A percentile compares a stretch with the other conserved stretches of the same genome.
Evolutionary conservation across 2,113 vertebrate genomes (phyloP).

Genomic region (Sturnus vulgaris): DNA sequence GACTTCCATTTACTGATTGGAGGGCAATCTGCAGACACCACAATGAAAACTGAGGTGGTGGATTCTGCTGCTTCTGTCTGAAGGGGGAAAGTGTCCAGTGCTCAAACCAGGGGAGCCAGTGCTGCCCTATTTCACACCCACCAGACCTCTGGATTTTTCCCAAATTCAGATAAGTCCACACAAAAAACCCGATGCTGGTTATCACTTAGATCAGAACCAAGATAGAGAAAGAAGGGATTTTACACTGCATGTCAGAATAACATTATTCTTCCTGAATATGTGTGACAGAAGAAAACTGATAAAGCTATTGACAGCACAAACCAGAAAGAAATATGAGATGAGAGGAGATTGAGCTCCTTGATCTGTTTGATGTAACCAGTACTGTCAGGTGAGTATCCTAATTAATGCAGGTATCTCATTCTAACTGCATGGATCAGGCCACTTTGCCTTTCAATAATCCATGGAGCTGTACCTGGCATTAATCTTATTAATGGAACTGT

Average conservation of each 20-base stretch:
- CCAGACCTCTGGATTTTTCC: neutral
- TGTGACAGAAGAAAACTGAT: neutral
- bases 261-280: neutral
- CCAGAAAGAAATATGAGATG: conserved; percentile 5
- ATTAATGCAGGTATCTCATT: conserved; percentile 51
- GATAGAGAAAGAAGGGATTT: neutral
- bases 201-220: neutral
- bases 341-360: neutral
- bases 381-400: conserved; percentile 43
- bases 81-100: neutral
- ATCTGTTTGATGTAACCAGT: conserved; percentile 6
- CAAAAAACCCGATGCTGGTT: neutral
- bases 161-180: neutral
- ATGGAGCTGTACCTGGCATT: conserved; percentile 28
- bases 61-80: neutral
- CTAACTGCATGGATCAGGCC: conserved; percentile 39
- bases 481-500: conserved; percentile 63
- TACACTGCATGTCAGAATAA: neutral
- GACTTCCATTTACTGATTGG: neutral
- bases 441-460: conserved; percentile 56
- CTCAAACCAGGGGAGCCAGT: neutral
- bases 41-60: neutral
- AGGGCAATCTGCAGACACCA: neutral
- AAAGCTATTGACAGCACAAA: neutral
- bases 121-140: neutral